Evolutionary conservation across 2,113 vertebrate genomes (phyloP).

Genomic region (Myotis brandtii): DNA sequence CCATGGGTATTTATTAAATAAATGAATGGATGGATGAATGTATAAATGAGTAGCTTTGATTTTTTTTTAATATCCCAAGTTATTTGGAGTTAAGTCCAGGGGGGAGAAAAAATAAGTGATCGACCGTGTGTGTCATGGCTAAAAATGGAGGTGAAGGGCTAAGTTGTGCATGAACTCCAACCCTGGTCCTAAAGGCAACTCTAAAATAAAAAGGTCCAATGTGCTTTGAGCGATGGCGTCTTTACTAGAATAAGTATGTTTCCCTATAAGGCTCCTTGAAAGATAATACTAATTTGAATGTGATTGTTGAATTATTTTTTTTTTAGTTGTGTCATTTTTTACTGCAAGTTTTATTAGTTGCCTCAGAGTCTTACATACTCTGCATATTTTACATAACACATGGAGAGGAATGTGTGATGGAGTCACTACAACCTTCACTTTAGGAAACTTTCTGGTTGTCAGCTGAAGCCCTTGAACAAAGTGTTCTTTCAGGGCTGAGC

Average conservation of each 20-base stretch:
- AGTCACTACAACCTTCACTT: not conserved
- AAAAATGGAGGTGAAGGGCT: conserved; percentile 36
- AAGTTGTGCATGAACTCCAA: not conserved
- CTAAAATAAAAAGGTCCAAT: conserved; percentile 11
- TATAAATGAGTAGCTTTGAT: not conserved
- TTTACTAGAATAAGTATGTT: not conserved
- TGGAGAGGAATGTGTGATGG: not conserved
- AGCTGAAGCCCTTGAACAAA: conserved; percentile 56
- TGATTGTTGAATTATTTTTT: not conserved
- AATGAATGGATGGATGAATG: conserved; percentile 20
- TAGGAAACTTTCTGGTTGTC: conserved; percentile 3
- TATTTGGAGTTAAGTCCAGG: not conserved
- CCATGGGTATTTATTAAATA: not conserved
- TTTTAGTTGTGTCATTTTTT: not conserved
- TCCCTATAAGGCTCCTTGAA: not conserved
- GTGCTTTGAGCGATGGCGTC: not conserved
- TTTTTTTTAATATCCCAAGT: conserved; percentile 24
- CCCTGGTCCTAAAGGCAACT: not conserved
- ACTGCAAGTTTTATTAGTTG: conserved; percentile 53
- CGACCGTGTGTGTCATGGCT: not conserved
- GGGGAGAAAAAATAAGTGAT: not conserved
- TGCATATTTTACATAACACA: conserved; percentile 13
- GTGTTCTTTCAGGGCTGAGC: not conserved
- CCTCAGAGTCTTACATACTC: not conserved
- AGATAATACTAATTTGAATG: conserved; percentile 47